phyloP scores from a whole-genome alignment of 2,888 invertebrate genomes.

The Drosophila niveifrons region DNA sequence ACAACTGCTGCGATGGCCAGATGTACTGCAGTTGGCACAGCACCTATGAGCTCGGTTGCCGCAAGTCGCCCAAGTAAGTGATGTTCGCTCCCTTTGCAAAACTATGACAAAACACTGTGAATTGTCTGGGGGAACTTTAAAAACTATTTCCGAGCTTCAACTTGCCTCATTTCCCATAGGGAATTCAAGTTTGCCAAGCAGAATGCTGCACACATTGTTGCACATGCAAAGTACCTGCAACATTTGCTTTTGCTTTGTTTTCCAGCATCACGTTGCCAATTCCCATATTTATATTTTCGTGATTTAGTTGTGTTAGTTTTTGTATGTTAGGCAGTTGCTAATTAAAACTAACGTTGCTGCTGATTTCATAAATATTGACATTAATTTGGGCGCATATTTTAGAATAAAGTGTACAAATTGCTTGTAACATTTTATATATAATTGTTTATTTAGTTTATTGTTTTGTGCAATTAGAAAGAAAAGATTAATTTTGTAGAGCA shows the following conservation, averaged over 20 bases:
- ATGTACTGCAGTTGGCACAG: slow-evolving; percentile 81
- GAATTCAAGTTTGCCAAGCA: background rate
- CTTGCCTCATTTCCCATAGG: background rate
- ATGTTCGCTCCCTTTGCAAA: background rate
- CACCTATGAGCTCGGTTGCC: slow-evolving; percentile 77
- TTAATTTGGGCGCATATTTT: background rate
- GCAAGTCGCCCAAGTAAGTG: slow-evolving; percentile 66
- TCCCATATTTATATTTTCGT: background rate
- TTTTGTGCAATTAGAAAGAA: too few relatives aligned
- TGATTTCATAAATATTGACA: background rate
- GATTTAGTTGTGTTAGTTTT: background rate
- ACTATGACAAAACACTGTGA: background rate
- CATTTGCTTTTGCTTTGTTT: background rate
- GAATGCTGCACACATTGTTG: background rate
- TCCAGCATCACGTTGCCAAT: background rate
- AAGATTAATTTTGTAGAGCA: too few relatives aligned
- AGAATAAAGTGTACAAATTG: too few relatives aligned
- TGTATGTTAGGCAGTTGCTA: background rate
- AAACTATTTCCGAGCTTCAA: too few relatives aligned
- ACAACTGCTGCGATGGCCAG: slow-evolving; percentile 81
- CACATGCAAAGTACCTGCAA: background rate
- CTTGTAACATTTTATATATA: too few relatives aligned
- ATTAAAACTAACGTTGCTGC: background rate
- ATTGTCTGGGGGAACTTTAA: background rate
- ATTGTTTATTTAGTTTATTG: too few relatives aligned